Conservation (phyloP, 2,797 vertebrate genomes). For the Coranthus polyacanthus region DNA sequence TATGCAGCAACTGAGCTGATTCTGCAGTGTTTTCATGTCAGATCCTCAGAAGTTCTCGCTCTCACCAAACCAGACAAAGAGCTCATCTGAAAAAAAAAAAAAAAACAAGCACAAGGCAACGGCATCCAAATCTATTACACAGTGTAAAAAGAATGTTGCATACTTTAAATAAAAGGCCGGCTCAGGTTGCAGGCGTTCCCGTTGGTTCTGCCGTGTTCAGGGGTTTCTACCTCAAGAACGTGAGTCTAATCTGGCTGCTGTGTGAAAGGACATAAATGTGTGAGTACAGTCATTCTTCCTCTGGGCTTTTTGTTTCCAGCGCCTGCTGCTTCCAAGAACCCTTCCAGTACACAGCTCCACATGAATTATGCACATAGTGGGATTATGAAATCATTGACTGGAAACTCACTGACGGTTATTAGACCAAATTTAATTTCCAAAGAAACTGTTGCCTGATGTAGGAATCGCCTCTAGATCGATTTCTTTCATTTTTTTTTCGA, state of each 20-base stretch:
- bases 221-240: too few relatives aligned
- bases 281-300: neutral
- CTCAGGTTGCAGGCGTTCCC: too few relatives aligned
- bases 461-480: neutral
- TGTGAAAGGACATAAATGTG: slow-evolving; percentile 6
- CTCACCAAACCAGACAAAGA: too few relatives aligned
- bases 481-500: neutral
- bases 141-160: too few relatives aligned
- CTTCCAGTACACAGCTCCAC: slow-evolving; percentile 10
- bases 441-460: neutral
- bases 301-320: slow-evolving; percentile 2
- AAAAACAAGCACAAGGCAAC: too few relatives aligned
- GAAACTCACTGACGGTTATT: slow-evolving; percentile 5
- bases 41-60: too few relatives aligned
- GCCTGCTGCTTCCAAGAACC: neutral
- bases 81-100: too few relatives aligned
- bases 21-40: too few relatives aligned
- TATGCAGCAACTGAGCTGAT: too few relatives aligned
- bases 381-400: slow-evolving; percentile 12
- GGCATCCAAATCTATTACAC: too few relatives aligned
- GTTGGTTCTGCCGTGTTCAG: too few relatives aligned
- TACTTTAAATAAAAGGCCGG: too few relatives aligned
- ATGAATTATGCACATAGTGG: neutral
- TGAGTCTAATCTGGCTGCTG: neutral
- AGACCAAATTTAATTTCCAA: slow-evolving; percentile 7